Evolutionary conservation across 2,797 vertebrate genomes (phyloP), one percentile per base, ranked within the genome.

Genomic region (Prunella strophiata): DNA sequence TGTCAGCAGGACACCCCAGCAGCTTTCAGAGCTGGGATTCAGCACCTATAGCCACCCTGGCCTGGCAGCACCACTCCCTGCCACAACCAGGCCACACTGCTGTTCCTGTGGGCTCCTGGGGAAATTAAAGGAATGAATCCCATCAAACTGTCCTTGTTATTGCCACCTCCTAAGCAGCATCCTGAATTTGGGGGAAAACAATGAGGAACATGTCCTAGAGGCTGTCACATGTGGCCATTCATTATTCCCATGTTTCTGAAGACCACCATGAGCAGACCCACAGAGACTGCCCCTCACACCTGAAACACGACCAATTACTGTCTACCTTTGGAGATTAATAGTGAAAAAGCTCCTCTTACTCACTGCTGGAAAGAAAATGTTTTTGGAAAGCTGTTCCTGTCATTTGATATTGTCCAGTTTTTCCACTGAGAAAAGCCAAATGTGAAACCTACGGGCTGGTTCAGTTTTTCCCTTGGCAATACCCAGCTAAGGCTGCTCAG

Each of bases 351-450:
- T 89, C 45, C 59, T 63, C 62, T 88, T 77, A 43, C 74, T 78
- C 66, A 19, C 50, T 74, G 72, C 75, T 83, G 68, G 65, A 82
- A 95, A 89, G 68, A 82, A 94, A 92, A 80, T 47, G 62, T 40
- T 91, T 95, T 91, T 57, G 72, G 77, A 94, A 89, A 81, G 58
- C 62, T 21, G 21, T 17, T 77, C 21, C 11, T 63, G 89, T 78
- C 82, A 85, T 86, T 88, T 73, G 79, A 90, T 86, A 91, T 59
- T 22, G 50, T 89, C 94, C 94, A 88, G 34, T 84, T 91, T 94
- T 94, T 92, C 92, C 86, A 86, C 76, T 93, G 80, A 93, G 91
- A 62, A 84, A 93, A 94, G 82, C 76, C 90, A 94, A 93, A 72
- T 38, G 65, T 34, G 62, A 83, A 92, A 86, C 38, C 58, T 32